Conservation (phyloP, 2,113 vertebrate species). For the Platysteira castanea region DNA sequence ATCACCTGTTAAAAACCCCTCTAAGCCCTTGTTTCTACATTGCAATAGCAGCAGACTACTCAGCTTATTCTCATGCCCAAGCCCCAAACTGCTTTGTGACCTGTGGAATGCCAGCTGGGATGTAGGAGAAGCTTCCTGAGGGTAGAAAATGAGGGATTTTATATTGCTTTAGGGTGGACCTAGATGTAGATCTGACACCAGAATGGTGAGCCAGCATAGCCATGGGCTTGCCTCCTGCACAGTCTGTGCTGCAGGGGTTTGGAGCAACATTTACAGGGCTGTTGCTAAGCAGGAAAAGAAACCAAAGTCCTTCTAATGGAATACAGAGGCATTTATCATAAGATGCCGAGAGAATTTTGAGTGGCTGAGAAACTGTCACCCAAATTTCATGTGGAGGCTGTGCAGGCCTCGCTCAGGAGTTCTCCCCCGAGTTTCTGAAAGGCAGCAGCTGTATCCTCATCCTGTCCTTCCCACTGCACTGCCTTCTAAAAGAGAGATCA, state of each 20-base stretch:
- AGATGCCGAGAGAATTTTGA: not conserved
- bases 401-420: not conserved
- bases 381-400: not conserved
- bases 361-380: not conserved
- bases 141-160: not conserved
- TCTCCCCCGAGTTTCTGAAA: not conserved
- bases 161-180: not conserved
- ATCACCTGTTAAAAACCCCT: not conserved
- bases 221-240: not conserved
- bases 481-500: not conserved
- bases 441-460: not conserved
- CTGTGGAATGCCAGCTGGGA: not conserved
- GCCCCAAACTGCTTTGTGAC: no score
- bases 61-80: not conserved
- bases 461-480: not conserved
- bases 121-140: not conserved
- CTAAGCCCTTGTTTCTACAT: not conserved
- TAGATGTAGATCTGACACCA: not conserved
- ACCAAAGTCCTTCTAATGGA: not conserved
- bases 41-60: not conserved
- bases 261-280: not conserved
- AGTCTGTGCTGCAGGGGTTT: not conserved
- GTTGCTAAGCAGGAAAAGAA: not conserved
- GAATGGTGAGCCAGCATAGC: not conserved
- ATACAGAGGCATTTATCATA: not conserved